Conservation (phyloP, 2,113 vertebrate genomes). For the Hemiscyllium ocellatum region DNA sequence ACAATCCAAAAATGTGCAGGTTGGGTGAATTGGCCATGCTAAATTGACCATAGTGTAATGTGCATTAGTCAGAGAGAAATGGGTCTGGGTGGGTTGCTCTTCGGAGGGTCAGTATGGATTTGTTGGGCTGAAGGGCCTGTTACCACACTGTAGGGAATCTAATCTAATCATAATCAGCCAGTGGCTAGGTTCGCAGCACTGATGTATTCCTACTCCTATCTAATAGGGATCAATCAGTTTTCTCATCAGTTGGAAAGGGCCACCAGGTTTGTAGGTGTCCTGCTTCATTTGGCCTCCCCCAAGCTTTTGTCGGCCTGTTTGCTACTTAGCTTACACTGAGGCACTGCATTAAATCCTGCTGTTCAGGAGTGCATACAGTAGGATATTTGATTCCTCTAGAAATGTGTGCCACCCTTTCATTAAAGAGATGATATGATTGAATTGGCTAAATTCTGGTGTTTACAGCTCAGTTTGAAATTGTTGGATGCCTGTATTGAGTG, state of each 20-base stretch:
- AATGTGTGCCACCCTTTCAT: not conserved
- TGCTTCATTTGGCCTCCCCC: not conserved
- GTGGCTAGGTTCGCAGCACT: not conserved
- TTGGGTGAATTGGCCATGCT: too few relatives aligned
- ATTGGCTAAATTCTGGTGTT: not conserved
- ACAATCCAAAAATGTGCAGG: too few relatives aligned
- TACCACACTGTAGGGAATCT: too few relatives aligned
- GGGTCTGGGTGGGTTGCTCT: too few relatives aligned
- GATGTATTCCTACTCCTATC: not conserved
- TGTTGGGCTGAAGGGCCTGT: too few relatives aligned
- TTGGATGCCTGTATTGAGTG: not conserved
- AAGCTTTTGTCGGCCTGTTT: not conserved
- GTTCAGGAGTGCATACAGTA: not conserved
- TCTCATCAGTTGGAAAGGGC: not conserved
- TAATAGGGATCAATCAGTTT: not conserved
- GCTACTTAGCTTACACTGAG: not conserved
- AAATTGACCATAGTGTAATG: too few relatives aligned
- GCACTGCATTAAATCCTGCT: not conserved
- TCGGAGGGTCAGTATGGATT: too few relatives aligned
- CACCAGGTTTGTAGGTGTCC: too few relatives aligned
- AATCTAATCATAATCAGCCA: too few relatives aligned
- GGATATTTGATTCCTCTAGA: not conserved
- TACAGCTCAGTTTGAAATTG: not conserved
- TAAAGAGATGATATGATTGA: not conserved
- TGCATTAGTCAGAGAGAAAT: too few relatives aligned